Evolutionary conservation across 1,140 invertebrate species (phyloP), one percentile per base, ranked within the genome.

Genomic region (Mactra quadrangularis): DNA sequence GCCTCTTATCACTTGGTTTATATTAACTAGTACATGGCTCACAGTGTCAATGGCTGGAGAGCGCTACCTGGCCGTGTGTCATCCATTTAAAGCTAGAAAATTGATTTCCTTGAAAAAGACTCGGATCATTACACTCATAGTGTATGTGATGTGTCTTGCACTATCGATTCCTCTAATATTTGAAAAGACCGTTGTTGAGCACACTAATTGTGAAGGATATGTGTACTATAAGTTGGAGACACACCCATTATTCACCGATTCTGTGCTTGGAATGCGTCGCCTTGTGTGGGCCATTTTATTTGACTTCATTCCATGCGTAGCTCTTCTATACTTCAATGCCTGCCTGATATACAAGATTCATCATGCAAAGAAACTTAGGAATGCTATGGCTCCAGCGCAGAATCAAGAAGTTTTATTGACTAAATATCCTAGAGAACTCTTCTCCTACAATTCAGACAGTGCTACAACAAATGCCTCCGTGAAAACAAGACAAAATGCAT

Each of bases 1-100:
- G 29, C 87, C 90, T n/a, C 77, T 90, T 41, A 91, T 92, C 53
- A 92, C 90, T 19, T 84, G 89, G 31, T 92, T 92, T 84, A 92
- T 92, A 68, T 86, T 92, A 19, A 88, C 87, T 50, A 91, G 90
- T 81, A 92, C 91, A 11, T 90, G 90, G 90, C 85, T 92, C 22
- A 92, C 90, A 45, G 91, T 92, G 25, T 87, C 89, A 29, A 92
- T 92, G 91, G 91, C 91, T 6, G 91, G 87, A 0, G 89, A 90
- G 55, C 79, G 91, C 15, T 92, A 92, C 77, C 62, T 92, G 41
- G 91, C 91, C 33, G 91, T 92, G 1, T 92, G 91, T 77, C 90
- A 92, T 82, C 91, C 91, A 25, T 90, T 92, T 41, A 90, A 88
- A 64, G 91, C 91, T 11, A 78, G 91, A 41, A 89, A 91, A 70